These are phyloP conservation scores for Zosterops borbonicus DNA, from an alignment of 2,113 vertebrate genomes.

Conservation along the genomic window DNA sequence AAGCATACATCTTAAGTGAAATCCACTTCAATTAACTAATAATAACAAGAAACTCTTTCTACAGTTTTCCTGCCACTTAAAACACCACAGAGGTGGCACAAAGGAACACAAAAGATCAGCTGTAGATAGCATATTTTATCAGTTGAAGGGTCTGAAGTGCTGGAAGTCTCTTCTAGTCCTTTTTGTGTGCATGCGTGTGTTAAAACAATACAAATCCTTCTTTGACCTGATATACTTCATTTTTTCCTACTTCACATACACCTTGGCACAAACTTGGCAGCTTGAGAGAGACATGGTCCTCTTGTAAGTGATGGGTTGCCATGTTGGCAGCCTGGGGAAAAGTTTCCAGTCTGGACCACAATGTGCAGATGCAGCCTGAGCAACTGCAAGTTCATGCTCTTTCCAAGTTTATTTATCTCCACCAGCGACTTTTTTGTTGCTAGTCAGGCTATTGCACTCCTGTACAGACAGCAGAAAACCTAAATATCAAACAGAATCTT, in stretches of 20 bases:
- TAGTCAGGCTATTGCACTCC: neutral
- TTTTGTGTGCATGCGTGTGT: neutral
- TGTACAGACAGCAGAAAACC: neutral
- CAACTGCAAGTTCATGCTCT: neutral
- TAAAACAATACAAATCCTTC: neutral
- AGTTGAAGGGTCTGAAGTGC: neutral
- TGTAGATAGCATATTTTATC: neutral
- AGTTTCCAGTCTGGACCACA: neutral
- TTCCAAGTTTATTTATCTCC: neutral
- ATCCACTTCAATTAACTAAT: neutral
- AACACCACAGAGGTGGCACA: neutral
- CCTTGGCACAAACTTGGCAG: neutral
- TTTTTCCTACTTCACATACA: neutral
- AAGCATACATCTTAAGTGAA: neutral
- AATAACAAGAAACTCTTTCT: neutral
- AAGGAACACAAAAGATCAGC: neutral
- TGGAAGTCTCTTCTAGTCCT: neutral
- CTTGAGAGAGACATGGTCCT: neutral
- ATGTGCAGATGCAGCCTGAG: neutral
- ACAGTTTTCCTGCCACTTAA: neutral
- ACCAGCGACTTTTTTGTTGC: neutral
- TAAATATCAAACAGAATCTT: neutral
- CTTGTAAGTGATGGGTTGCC: neutral
- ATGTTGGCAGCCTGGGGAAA: neutral
- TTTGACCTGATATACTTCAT: neutral